Conservation (phyloP, 37 sponge, comb jelly and placozoan genomes). For the Cliona cf. orientalis region DNA sequence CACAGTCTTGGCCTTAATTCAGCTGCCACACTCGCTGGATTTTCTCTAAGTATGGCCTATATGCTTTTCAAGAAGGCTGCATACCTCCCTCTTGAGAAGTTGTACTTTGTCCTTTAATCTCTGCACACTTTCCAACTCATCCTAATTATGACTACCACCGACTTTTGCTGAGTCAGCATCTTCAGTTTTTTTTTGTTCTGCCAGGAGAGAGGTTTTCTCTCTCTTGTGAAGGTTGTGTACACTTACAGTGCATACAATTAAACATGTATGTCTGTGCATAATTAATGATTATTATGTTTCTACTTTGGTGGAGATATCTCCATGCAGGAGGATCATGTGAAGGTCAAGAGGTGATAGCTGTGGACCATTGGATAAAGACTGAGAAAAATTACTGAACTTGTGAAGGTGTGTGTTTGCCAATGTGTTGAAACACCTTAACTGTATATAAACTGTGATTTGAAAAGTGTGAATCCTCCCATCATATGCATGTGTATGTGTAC, state of each 20-base stretch:
- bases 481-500: no score
- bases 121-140: no score
- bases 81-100: slow-evolving; percentile 12
- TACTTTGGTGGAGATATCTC: slow-evolving; percentile 82
- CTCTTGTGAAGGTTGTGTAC: no score
- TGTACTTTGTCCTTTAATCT: not conserved
- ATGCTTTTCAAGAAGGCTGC: slow-evolving; percentile 1
- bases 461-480: not conserved
- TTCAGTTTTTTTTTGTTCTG: no score
- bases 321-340: slow-evolving; percentile 38
- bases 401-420: slow-evolving; percentile 41
- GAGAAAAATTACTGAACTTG: slow-evolving; percentile 68
- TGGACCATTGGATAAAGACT: slow-evolving; percentile 73
- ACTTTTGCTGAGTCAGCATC: no score
- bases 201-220: no score
- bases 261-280: no score
- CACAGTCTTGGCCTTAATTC: slow-evolving; percentile 5
- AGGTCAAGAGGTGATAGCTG: slow-evolving; percentile 60
- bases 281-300: no score
- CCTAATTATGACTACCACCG: no score
- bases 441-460: not conserved
- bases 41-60: slow-evolving; percentile 23
- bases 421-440: not conserved
- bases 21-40: slow-evolving; percentile 8
- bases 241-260: no score